These are phyloP conservation scores for Cephalopholis sonnerati DNA, from an alignment of 2,113 vertebrate species.

Conservation along the genomic window DNA sequence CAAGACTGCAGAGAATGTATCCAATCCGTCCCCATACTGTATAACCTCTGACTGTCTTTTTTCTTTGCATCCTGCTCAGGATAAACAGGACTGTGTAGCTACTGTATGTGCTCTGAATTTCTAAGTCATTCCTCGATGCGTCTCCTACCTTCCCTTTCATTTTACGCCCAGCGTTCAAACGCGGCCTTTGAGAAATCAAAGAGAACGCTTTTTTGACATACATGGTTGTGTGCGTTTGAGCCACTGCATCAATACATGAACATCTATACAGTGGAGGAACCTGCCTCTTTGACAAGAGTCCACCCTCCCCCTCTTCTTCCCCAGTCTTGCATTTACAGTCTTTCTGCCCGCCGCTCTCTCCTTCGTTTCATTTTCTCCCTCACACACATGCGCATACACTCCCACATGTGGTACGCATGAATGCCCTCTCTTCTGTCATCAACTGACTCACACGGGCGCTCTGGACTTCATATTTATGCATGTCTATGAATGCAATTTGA, in stretches of 20 bases:
- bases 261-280: background rate
- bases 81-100: background rate
- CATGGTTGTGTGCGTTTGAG: background rate
- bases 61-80: background rate
- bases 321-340: background rate
- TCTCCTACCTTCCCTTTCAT: background rate
- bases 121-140: background rate
- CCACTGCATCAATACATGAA: background rate
- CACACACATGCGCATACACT: background rate
- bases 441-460: slow-evolving; percentile 1
- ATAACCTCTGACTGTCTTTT: no score
- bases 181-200: background rate
- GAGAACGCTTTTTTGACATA: background rate
- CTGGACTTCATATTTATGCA: slow-evolving; percentile 23
- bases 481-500: slow-evolving; percentile 2
- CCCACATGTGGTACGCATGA: slow-evolving; percentile 11
- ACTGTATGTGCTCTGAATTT: background rate
- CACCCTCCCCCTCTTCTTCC: background rate
- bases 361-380: background rate
- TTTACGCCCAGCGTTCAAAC: background rate
- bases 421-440: slow-evolving; percentile 22
- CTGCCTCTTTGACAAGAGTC: background rate
- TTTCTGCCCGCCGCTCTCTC: background rate
- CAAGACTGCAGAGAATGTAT: background rate
- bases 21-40: no score